phyloP scores from a whole-genome alignment of 2,113 vertebrate species.

The Cololabis saira region DNA sequence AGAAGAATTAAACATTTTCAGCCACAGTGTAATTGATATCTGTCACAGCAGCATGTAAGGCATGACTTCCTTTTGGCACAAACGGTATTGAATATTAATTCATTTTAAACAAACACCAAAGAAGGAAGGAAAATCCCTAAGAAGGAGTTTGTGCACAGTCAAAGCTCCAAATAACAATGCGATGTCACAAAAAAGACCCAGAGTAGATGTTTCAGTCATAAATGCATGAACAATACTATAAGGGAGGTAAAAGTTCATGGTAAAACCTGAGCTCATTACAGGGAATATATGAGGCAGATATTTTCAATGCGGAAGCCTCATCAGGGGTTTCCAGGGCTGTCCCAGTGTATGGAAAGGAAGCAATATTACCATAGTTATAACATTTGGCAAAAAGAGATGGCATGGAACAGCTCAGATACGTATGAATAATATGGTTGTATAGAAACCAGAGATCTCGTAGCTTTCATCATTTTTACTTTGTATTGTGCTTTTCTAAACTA shows the following conservation, averaged over 20 bases:
- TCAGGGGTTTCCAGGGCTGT: background rate
- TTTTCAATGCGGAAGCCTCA: background rate
- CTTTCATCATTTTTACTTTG: background rate
- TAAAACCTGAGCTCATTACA: constrained; percentile 11
- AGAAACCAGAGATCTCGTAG: background rate
- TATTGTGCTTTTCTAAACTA: background rate
- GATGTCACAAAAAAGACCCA: background rate
- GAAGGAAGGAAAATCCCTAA: too few relatives aligned
- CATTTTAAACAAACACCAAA: background rate
- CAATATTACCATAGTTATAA: background rate
- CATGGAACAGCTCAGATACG: background rate
- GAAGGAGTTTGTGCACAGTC: background rate
- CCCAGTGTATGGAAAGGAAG: background rate
- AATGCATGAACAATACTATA: background rate
- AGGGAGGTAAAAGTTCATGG: background rate
- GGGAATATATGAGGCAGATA: constrained; percentile 10
- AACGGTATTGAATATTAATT: background rate
- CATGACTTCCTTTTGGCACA: background rate
- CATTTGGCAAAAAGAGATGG: background rate
- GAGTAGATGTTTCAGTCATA: background rate
- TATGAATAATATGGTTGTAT: background rate
- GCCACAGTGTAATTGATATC: background rate
- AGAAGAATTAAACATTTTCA: background rate
- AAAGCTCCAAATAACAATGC: background rate
- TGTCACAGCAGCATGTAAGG: too few relatives aligned